phyloP scores from a whole-genome alignment of 2,113 vertebrate species.

The Lophotis ruficrista region DNA sequence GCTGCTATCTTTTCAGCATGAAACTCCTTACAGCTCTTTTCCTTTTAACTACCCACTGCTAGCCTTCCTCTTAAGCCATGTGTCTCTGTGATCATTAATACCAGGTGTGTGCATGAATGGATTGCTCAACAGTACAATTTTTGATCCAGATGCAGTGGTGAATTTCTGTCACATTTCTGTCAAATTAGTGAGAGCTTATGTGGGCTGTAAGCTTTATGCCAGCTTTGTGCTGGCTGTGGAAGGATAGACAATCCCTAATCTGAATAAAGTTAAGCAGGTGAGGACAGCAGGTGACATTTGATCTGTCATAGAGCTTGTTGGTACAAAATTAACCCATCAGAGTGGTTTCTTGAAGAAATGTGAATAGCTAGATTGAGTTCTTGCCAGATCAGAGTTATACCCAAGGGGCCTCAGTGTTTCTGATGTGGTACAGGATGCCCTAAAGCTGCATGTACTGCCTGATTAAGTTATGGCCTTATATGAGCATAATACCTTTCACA shows the following conservation, averaged over 20 bases:
- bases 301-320: neutral
- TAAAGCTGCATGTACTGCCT: neutral
- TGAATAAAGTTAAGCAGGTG: neutral
- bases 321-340: neutral
- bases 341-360: neutral
- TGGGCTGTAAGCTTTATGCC: slow-evolving; percentile 17
- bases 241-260: neutral
- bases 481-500: neutral
- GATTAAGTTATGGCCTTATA: neutral
- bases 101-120: neutral
- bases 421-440: neutral
- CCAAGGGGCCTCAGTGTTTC: neutral
- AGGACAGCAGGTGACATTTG: neutral
- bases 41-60: neutral
- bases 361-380: neutral
- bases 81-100: neutral
- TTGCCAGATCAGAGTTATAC: neutral
- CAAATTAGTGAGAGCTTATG: slow-evolving; percentile 15
- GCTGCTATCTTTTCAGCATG: neutral
- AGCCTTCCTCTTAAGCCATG: neutral
- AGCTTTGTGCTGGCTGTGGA: neutral
- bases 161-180: slow-evolving; percentile 30
- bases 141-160: neutral
- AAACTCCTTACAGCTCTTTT: neutral
- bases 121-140: neutral